phyloP scores from a whole-genome alignment of 2,888 invertebrate genomes.

The Scrobipalpa costella region DNA sequence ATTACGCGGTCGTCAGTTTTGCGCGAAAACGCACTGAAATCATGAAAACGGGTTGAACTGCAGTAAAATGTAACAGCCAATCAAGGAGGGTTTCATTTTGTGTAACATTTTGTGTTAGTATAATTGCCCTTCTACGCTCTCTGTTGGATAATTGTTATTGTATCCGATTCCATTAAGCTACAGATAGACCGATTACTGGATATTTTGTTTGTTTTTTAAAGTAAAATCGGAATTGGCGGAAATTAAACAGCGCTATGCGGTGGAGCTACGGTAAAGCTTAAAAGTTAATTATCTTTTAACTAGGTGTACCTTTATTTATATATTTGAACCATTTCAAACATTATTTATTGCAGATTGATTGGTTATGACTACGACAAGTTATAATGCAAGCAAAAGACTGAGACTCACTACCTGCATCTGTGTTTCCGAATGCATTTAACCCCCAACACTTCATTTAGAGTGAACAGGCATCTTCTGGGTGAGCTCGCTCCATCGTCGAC shows the following conservation, averaged over 20 bases:
- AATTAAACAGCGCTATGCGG: constrained; percentile 2
- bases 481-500: too few relatives aligned
- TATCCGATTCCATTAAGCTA: constrained; percentile 10
- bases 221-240: neutral
- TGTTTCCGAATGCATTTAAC: too few relatives aligned
- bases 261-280: neutral
- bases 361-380: too few relatives aligned
- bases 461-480: too few relatives aligned
- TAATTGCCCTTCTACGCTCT: constrained; percentile 12
- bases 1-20: constrained; percentile 10
- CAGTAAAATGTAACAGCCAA: constrained; percentile 17
- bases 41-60: constrained; percentile 16
- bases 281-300: too few relatives aligned
- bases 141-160: constrained; percentile 16
- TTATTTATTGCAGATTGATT: too few relatives aligned
- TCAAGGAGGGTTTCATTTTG: constrained; percentile 15
- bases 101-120: constrained; percentile 12
- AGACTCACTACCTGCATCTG: too few relatives aligned
- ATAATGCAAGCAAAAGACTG: too few relatives aligned
- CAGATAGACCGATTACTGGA: constrained; percentile 10
- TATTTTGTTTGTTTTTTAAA: neutral
- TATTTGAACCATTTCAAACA: too few relatives aligned
- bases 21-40: constrained; percentile 15
- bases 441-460: too few relatives aligned
- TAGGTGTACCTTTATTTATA: too few relatives aligned